Conservation (phyloP, 2,797 vertebrate genomes). For the Cryptoprocta ferox region DNA sequence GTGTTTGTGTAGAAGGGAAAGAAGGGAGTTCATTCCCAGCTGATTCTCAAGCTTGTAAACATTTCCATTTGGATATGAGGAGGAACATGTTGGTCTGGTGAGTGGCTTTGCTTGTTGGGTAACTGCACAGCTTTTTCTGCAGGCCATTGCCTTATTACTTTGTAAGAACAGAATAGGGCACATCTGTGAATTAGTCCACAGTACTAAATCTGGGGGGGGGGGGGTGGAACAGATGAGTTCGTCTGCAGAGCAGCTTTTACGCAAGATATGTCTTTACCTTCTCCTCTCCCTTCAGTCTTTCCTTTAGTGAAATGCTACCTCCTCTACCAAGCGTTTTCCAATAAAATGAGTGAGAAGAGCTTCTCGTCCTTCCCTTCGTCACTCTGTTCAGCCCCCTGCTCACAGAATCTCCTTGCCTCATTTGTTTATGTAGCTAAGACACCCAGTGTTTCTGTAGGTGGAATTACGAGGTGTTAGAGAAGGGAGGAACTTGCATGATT, state of each 20-base stretch:
- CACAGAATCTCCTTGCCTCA: not conserved
- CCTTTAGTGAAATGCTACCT: not conserved
- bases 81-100: not conserved
- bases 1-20: not conserved
- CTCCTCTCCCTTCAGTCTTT: not conserved
- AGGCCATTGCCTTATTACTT: not conserved
- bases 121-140: not conserved
- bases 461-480: not conserved
- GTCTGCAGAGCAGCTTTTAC: not conserved
- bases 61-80: conserved; percentile 29
- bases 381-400: not conserved
- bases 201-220: not conserved
- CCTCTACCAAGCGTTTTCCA: not conserved
- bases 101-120: conserved; percentile 17
- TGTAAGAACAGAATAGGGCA: not conserved
- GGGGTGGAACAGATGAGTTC: not conserved
- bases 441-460: not conserved
- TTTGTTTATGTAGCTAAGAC: not conserved
- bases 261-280: not conserved
- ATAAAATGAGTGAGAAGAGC: not conserved
- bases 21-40: not conserved
- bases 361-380: not conserved
- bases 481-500: not conserved
- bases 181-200: not conserved
- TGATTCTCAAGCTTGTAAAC: conserved; percentile 16